Evolutionary conservation across 2,113 vertebrate genomes (phyloP).

Genomic region (Pelobates fuscus): DNA sequence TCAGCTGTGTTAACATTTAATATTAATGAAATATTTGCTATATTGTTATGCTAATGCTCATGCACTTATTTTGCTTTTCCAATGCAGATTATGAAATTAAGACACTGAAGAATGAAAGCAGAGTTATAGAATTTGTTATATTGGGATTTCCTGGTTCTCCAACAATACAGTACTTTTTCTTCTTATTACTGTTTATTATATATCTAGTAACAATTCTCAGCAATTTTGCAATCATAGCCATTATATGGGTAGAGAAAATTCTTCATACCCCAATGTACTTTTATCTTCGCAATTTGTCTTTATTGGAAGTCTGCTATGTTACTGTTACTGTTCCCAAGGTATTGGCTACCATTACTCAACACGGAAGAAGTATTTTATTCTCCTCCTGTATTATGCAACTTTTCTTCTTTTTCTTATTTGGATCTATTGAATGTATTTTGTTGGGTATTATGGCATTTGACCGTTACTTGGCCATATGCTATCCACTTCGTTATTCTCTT

Average conservation of each 20-base stretch:
- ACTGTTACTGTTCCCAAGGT: conserved; percentile 17
- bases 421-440: conserved; percentile 11
- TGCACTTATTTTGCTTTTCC: no score
- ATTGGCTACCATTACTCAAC: background rate
- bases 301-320: conserved; percentile 18
- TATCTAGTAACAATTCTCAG: conserved; percentile 50
- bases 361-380: conserved; percentile 10
- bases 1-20: no score
- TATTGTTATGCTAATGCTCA: no score
- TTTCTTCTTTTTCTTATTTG: conserved; percentile 15
- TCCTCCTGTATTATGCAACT: conserved; percentile 7
- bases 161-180: conserved; percentile 50
- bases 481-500: conserved; percentile 9
- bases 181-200: conserved; percentile 45
- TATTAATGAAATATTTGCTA: no score
- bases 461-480: conserved; percentile 20
- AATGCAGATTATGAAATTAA: background rate
- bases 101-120: conserved; percentile 1
- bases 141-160: conserved; percentile 50
- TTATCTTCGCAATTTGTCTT: conserved; percentile 18
- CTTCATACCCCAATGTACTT: conserved; percentile 32
- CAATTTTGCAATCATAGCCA: conserved; percentile 48
- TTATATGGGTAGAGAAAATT: conserved; percentile 26
- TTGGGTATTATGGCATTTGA: conserved; percentile 22
- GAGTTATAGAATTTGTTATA: conserved; percentile 50